A percentile compares a stretch with the other conserved stretches of the same genome.
phyloP scores from a whole-genome alignment of 2,113 vertebrate genomes.

The Nycticebus coucang region DNA sequence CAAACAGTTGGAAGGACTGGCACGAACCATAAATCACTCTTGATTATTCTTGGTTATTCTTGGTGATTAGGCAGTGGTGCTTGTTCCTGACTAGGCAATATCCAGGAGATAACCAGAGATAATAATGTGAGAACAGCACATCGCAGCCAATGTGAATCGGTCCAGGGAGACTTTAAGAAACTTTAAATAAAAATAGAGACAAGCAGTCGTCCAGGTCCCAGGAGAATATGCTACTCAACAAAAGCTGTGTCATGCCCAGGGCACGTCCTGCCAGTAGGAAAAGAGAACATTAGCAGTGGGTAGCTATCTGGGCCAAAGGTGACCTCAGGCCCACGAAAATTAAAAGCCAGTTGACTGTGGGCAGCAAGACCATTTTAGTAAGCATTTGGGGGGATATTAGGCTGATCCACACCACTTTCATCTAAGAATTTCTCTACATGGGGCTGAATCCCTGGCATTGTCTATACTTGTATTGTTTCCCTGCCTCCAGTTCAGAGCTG shows the following conservation, averaged over 20 bases:
- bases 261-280: background rate
- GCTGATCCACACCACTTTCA: background rate
- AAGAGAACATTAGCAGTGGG: background rate
- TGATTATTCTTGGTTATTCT: background rate
- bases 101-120: background rate
- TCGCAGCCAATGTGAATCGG: background rate
- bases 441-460: background rate
- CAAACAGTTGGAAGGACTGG: background rate
- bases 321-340: background rate
- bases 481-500: background rate
- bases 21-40: background rate
- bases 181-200: background rate
- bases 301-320: background rate
- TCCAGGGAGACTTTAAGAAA: background rate
- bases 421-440: background rate
- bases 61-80: background rate
- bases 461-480: background rate
- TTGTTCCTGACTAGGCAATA: background rate
- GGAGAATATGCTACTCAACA: background rate
- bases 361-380: background rate
- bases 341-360: background rate
- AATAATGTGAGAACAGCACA: background rate
- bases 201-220: background rate
- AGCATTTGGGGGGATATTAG: too few species aligned
- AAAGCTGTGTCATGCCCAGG: background rate